Evolutionary conservation across 1,140 invertebrate genomes (phyloP).

Genomic region (Heliconius hewitsoni): DNA sequence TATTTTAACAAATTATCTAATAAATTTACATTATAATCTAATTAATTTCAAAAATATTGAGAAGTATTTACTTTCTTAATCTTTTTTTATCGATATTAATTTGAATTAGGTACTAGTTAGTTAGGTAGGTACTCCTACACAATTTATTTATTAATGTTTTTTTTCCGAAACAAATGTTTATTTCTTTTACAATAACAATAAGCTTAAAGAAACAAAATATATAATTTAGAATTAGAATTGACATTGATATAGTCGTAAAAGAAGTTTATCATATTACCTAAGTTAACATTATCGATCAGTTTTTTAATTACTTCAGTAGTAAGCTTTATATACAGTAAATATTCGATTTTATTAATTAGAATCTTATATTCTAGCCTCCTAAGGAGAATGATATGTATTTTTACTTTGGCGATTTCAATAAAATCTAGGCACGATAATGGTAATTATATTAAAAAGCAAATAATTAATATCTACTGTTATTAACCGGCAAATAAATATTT

Average conservation of each 20-base stretch:
- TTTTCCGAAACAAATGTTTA: background rate
- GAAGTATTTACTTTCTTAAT: background rate
- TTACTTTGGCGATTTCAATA: slow-evolving; percentile 65
- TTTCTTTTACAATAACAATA: background rate
- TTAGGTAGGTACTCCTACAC: no score
- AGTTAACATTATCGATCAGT: background rate
- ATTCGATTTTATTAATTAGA: background rate
- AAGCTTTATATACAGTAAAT: slow-evolving; percentile 3
- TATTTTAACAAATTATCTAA: background rate
- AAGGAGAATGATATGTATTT: slow-evolving; percentile 62
- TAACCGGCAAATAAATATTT: background rate
- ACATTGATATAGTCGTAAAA: background rate
- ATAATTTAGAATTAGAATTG: background rate
- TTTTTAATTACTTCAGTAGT: background rate
- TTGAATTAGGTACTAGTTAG: no score
- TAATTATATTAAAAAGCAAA: slow-evolving; percentile 42
- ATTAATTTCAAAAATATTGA: background rate
- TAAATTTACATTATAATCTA: background rate
- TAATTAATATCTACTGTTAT: background rate
- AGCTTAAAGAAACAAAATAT: background rate
- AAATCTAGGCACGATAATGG: slow-evolving; percentile 70
- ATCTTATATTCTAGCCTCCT: slow-evolving; percentile 46
- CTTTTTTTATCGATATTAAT: no score
- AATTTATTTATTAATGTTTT: no score
- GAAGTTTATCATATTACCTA: background rate